Percentiles rank a stretch among this genome's conserved stretches.
Conservation (phyloP, 2,888 invertebrate genomes). For the Himalopsyche anomala region DNA sequence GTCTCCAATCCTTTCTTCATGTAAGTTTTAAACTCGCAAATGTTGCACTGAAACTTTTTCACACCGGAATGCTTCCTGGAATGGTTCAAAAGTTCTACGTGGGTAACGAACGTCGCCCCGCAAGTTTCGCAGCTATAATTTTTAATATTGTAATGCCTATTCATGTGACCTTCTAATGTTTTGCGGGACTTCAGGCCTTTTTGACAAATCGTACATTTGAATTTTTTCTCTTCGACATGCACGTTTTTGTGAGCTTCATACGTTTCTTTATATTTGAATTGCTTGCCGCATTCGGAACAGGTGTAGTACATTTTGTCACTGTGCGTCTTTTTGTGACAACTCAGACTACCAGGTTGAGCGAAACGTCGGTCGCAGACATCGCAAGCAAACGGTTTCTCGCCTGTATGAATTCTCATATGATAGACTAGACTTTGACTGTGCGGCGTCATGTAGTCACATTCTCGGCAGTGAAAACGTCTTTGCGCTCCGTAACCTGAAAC, state of each 20-base stretch:
- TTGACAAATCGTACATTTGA: conserved; percentile 72
- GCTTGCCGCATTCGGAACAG: conserved; percentile 74
- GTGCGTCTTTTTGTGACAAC: conserved; percentile 73
- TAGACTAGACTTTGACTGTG: conserved; percentile 75
- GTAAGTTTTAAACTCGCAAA: conserved; percentile 72
- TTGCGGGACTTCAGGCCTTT: conserved; percentile 73
- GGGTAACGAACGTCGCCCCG: conserved; percentile 74
- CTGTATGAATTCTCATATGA: conserved; percentile 74
- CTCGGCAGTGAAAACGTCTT: conserved; percentile 73
- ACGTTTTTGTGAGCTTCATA: conserved; percentile 73
- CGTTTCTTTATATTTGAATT: conserved; percentile 74
- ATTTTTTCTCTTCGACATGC: conserved; percentile 70
- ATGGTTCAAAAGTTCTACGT: conserved; percentile 74
- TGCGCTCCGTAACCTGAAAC: conserved; percentile 72
- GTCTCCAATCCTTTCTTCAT: conserved; percentile 72
- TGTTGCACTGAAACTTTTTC: conserved; percentile 72
- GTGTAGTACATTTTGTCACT: conserved; percentile 71
- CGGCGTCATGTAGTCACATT: conserved; percentile 73
- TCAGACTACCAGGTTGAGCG: conserved; percentile 73
- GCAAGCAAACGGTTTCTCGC: conserved; percentile 73
- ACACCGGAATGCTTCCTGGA: conserved; percentile 71
- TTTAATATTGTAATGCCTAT: conserved; percentile 73
- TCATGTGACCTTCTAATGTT: conserved; percentile 72
- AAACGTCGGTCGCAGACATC: conserved; percentile 73
- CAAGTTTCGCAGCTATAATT: conserved; percentile 75